Conservation (phyloP, 2,797 vertebrate genomes). For the Liasis olivaceus region DNA sequence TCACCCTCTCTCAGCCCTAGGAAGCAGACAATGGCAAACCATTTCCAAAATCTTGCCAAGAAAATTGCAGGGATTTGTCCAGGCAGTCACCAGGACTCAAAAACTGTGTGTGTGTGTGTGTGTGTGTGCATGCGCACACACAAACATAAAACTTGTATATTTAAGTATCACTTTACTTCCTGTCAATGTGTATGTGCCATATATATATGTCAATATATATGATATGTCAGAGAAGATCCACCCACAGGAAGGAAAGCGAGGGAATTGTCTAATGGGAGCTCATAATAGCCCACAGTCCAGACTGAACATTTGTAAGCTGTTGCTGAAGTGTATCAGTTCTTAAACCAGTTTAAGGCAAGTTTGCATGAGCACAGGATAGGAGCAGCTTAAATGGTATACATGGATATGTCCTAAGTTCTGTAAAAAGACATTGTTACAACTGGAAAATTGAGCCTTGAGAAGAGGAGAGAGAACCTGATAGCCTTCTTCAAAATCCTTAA, state of each 20-base stretch:
- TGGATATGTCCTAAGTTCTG: neutral
- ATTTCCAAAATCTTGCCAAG: too few relatives aligned
- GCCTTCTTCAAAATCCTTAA: neutral
- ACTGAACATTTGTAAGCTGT: neutral
- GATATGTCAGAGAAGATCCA: neutral
- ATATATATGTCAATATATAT: neutral
- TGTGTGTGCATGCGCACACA: too few relatives aligned
- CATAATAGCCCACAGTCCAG: neutral
- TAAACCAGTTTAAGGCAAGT: neutral
- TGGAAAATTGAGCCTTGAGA: neutral
- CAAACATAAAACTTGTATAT: too few relatives aligned
- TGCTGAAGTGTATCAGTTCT: neutral
- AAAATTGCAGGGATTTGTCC: too few relatives aligned
- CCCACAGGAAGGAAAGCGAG: neutral
- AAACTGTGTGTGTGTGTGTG: too few relatives aligned
- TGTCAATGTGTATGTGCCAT: too few relatives aligned
- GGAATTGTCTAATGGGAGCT: neutral
- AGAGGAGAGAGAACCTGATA: neutral
- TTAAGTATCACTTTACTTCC: too few relatives aligned
- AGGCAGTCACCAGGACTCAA: too few relatives aligned
- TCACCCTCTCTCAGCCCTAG: too few relatives aligned
- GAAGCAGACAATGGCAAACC: too few relatives aligned
- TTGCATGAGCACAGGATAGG: neutral
- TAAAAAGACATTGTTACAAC: neutral
- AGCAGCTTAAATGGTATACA: neutral